Evolutionary conservation across 2,888 invertebrate species (phyloP).

Genomic region (Stenotaenia linearis): DNA sequence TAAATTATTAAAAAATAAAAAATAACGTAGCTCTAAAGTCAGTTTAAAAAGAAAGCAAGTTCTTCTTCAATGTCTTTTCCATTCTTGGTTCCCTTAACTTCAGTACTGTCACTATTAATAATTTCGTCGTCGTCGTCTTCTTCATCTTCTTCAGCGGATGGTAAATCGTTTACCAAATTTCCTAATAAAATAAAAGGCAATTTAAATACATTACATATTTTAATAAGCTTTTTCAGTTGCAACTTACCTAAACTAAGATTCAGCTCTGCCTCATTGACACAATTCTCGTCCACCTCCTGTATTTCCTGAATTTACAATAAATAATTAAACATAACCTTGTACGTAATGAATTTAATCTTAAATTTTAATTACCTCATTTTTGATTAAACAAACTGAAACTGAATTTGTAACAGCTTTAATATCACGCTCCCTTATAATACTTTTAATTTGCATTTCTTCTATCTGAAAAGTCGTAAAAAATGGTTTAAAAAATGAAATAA

Average conservation of each 20-base stretch:
- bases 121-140: background rate
- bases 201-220: background rate
- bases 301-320: background rate
- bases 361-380: background rate
- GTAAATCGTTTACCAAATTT: background rate
- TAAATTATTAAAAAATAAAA: background rate
- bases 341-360: background rate
- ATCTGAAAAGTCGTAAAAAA: background rate
- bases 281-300: too few relatives aligned
- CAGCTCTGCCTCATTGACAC: background rate
- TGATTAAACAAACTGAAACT: background rate
- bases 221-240: background rate
- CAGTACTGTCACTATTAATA: background rate
- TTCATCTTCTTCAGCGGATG: background rate
- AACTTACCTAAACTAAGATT: background rate
- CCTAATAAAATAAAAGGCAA: background rate
- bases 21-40: background rate
- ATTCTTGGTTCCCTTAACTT: background rate
- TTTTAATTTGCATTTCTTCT: background rate
- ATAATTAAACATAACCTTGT: background rate
- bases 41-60: background rate
- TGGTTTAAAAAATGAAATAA: background rate
- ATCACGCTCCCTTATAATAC: background rate
- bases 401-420: background rate
- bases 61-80: background rate